Base-by-base conservation (phyloP, 2,797 vertebrate species). In the Tokudaia muenninki region DNA sequence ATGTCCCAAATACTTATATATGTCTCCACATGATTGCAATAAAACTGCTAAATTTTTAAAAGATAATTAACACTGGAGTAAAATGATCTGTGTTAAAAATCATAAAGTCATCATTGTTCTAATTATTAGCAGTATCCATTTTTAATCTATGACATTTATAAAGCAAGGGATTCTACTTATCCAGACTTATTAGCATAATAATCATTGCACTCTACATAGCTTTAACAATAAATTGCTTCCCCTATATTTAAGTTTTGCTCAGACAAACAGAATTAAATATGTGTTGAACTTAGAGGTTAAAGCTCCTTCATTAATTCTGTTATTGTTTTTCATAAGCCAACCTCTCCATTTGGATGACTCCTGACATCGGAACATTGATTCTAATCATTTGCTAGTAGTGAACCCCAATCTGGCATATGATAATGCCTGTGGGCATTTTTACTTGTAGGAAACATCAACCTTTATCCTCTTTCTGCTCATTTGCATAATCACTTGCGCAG, bases 131-230 rank as follows among this genome's bases (percentile, higher is more conserved):
- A 91, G 41, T 95, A 98, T 97, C 92, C 57, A 96, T 96, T 98
- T 98, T 98, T 98, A 98, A 98, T 98, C 98, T 97, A 94, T 82
- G 41, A 90, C 93, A 98, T 97, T 98, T 98, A 95, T 61, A 98
- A 98, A 93, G 97, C 91, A 98, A 98, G 98, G 97, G 92, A 94
- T 97, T 96, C 96, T 97, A 98, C 91, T 98, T 98, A 98, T 97
- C 97, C 90, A 80, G 92, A 78, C 97, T 96, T 96, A 98, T 98
- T 98, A 98, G 92, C 98, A 98, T 98, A 98, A 98, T 98, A 98
- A 98, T 83, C 91, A 96, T 93, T 98, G 98, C 87, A 96, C 97
- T 97, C 97, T 98, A 94, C 97, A 97, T 82, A 77, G 92, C 87
- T 77, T 19, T 90, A 87, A 98, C 98, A 97, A 97, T 97, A 98